These are phyloP conservation scores for Mobula birostris DNA, from an alignment of 2,113 vertebrate species.

Conservation along the genomic window DNA sequence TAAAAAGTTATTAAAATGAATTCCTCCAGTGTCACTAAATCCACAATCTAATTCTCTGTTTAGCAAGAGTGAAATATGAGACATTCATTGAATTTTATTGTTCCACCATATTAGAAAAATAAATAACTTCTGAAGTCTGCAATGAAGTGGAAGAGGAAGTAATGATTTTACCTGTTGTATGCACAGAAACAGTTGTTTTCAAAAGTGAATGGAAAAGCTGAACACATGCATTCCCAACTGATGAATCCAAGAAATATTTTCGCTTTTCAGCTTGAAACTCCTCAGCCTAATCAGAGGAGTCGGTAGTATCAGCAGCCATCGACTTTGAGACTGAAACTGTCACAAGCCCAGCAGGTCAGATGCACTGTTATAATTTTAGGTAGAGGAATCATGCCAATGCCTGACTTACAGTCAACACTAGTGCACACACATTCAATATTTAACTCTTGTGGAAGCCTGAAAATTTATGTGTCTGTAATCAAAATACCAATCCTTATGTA, in stretches of 20 bases:
- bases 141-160: neutral
- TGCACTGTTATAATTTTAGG: constrained; percentile 31
- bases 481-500: neutral
- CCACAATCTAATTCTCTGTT: neutral
- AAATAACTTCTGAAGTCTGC: neutral
- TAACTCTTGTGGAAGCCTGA: neutral
- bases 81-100: neutral
- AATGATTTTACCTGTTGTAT: neutral
- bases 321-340: neutral
- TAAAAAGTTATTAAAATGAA: neutral
- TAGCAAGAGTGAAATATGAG: neutral
- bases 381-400: neutral
- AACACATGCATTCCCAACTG: neutral
- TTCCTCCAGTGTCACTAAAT: neutral
- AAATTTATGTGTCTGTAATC: neutral
- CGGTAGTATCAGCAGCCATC: neutral
- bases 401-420: constrained; percentile 29
- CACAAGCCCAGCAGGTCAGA: constrained; percentile 14
- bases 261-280: neutral
- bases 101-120: neutral
- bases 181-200: neutral
- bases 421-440: neutral
- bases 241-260: constrained; percentile 13
- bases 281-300: neutral
- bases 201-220: constrained; percentile 1